Evolutionary conservation across 2,888 invertebrate species (phyloP), one percentile per base, ranked within the genome.

Genomic region (Scaptomyza caliginosa): DNA sequence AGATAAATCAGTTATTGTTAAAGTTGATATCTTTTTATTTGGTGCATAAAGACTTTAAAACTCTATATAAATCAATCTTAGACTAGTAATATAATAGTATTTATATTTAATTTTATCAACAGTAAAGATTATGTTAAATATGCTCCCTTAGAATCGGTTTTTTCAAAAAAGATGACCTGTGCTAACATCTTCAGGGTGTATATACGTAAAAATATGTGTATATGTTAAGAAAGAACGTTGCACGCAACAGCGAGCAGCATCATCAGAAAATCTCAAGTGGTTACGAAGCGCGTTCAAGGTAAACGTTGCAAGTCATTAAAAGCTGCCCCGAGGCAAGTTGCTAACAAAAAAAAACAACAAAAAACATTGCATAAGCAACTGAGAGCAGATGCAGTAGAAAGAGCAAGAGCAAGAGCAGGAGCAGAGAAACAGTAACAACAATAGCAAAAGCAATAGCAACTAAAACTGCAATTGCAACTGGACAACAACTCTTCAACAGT

Each of bases 291-390:
- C 34, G 58, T 63, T 65, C 84, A 75, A 79, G 76, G 76, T 79
- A 79, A 79, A 76, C 84, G 80, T 72, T 42, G 71, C 74, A 64
- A 70, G 86, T 87, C 83, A 87, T 83, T 83, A 83, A 83, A 83
- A 85, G 57, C 23, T 59, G 50, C 36, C 82, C 73, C 49, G 76
- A 64, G 79, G 88, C 88, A 76, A 67, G 65, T 71, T 81, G 54
- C 73, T 54, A 59, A 73, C 57, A 42, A 66, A 49, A 21, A 3
- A 3, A 3, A 21, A 4, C n/a, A 16, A 34, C 34, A 7, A 30
- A 67, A 51, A 70, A 48, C 55, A 70, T 60, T 57, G 57, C 51
- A 56, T 36, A 56, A 57, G 65, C 57, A 57, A 46, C 54, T 10
- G 17, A 45, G 40, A 42, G 26, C 4, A 21, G 21, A 21, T 2